phyloP scores from a whole-genome alignment of 1,140 invertebrate genomes.

The Bombus turneri region DNA sequence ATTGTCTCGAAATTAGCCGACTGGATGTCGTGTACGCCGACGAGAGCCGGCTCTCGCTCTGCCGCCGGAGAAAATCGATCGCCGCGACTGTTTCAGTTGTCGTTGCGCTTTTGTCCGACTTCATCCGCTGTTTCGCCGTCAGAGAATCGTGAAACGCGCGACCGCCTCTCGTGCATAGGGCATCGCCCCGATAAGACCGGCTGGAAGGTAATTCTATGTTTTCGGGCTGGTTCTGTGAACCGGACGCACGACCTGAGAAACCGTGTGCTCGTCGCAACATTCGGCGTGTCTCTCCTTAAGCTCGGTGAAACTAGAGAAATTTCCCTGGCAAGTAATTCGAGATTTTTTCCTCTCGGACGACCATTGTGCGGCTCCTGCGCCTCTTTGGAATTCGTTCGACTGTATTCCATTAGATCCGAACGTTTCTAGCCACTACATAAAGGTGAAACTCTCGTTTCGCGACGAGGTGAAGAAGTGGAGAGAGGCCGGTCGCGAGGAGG shows the following conservation, averaged over 20 bases:
- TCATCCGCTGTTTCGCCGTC: background rate
- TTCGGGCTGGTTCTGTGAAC: background rate
- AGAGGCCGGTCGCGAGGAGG: background rate
- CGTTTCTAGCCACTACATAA: background rate
- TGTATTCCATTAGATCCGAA: slow-evolving; percentile 28
- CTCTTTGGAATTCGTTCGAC: slow-evolving; percentile 27
- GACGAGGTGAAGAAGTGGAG: background rate
- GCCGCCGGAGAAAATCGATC: slow-evolving; percentile 39
- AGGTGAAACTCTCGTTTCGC: slow-evolving; percentile 2
- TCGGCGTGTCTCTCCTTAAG: too few species aligned
- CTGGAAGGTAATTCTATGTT: background rate
- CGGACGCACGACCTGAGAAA: background rate
- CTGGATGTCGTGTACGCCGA: slow-evolving; percentile 46
- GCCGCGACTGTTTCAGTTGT: slow-evolving; percentile 27
- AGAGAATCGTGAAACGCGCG: background rate
- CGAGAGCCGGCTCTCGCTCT: slow-evolving; percentile 1
- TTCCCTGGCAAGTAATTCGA: slow-evolving; percentile 16
- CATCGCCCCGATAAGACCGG: background rate
- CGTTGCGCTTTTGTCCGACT: background rate
- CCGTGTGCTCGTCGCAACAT: background rate
- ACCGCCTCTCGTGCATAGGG: background rate
- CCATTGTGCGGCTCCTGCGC: background rate
- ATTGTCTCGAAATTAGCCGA: slow-evolving; percentile 68
- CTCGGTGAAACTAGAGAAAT: background rate
- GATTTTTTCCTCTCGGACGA: background rate